phyloP scores from a whole-genome alignment of 2,113 vertebrate species.

The Tautogolabrus adspersus region DNA sequence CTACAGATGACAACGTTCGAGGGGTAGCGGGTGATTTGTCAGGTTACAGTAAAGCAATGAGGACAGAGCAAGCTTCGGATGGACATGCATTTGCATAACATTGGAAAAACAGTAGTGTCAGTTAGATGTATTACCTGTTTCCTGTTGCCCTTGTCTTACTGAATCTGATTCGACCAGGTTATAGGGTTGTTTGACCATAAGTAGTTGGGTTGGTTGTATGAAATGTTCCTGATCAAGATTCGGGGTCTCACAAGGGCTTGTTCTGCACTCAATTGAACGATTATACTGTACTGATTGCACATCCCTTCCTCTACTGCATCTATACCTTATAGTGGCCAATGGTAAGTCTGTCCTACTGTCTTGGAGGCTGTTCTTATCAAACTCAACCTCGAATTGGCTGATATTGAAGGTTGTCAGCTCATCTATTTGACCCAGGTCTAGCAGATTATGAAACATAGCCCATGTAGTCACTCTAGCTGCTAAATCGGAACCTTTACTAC shows the following conservation, averaged over 20 bases:
- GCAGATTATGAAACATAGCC: too few relatives aligned
- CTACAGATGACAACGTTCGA: constrained; percentile 18
- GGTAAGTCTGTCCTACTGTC: too few relatives aligned
- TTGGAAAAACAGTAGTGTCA: neutral
- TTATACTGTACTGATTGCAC: too few relatives aligned
- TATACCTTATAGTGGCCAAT: too few relatives aligned
- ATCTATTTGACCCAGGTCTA: too few relatives aligned
- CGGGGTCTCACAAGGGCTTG: constrained; percentile 17
- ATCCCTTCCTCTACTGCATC: too few relatives aligned
- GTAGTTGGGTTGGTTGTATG: neutral
- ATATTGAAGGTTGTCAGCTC: too few relatives aligned
- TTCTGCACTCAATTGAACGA: neutral
- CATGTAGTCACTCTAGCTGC: too few relatives aligned
- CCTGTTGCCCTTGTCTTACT: neutral
- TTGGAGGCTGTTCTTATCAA: too few relatives aligned
- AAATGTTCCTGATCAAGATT: constrained; percentile 26
- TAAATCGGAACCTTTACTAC: too few relatives aligned
- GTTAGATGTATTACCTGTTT: constrained; percentile 30
- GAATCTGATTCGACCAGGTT: constrained; percentile 13
- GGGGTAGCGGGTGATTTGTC: constrained; percentile 6
- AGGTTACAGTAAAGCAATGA: constrained; percentile 20
- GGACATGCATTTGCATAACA: neutral
- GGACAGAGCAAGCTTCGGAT: constrained; percentile 16
- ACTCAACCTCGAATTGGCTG: too few relatives aligned
- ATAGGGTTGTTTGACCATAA: constrained; percentile 10